Evolutionary conservation across 2,797 vertebrate species (phyloP).

Genomic region (Taeniopygia guttata): DNA sequence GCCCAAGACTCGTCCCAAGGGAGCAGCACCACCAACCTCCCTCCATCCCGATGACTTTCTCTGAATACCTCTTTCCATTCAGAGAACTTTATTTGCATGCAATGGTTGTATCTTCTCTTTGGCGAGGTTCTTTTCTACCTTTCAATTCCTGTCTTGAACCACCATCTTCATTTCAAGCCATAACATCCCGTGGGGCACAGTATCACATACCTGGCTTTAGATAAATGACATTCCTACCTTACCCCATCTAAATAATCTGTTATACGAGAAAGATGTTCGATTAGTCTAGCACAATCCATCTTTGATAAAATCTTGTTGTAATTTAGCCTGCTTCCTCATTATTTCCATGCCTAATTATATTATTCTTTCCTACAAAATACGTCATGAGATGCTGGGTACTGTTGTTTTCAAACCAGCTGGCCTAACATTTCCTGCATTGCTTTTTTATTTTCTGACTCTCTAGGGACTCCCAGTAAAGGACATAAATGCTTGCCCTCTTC

Average conservation of each 20-base stretch:
- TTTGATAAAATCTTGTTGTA: constrained; percentile 42
- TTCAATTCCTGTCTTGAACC: neutral
- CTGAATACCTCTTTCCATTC: neutral
- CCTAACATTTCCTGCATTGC: neutral
- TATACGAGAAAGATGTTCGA: constrained; percentile 1
- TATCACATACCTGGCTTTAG: neutral
- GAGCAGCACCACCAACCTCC: neutral
- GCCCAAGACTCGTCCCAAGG: neutral
- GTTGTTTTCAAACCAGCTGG: neutral
- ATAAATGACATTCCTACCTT: neutral
- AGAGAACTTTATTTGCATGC: neutral
- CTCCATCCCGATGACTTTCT: neutral
- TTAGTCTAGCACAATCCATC: constrained; percentile 29
- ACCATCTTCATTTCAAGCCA: neutral
- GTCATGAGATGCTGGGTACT: neutral
- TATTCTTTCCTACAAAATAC: constrained; percentile 21
- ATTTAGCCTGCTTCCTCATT: constrained; percentile 48
- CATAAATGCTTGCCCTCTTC: neutral
- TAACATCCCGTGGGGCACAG: neutral
- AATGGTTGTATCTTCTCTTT: neutral
- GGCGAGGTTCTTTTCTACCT: neutral
- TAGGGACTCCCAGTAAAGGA: neutral
- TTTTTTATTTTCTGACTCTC: neutral
- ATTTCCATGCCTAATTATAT: constrained; percentile 40
- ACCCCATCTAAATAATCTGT: constrained; percentile 30